Evolutionary conservation across 1,140 invertebrate genomes (phyloP).

Genomic region (Procambarus virginalis): DNA sequence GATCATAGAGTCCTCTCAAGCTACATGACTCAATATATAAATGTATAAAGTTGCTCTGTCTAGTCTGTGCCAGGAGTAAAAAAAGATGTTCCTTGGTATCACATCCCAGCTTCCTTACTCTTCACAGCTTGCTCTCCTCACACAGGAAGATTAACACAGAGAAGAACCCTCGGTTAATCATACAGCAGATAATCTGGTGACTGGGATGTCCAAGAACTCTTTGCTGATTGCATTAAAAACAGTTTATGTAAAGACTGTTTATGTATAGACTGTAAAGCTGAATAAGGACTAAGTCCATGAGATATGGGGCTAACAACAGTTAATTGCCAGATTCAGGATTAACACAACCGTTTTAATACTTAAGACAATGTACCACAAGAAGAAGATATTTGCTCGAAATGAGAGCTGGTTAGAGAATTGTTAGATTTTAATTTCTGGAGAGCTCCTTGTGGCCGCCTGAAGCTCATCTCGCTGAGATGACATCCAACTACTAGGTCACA

Average conservation of each 20-base stretch:
- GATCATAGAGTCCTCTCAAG: neutral
- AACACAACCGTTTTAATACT: too few relatives aligned
- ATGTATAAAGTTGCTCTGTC: neutral
- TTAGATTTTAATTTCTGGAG: too few relatives aligned
- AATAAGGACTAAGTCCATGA: neutral
- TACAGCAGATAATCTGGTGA: neutral
- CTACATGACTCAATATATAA: neutral
- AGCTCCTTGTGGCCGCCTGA: too few relatives aligned
- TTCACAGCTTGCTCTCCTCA: neutral
- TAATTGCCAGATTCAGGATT: neutral
- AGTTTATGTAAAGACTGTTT: slow-evolving; percentile 19
- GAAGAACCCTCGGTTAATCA: neutral
- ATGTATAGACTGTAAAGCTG: slow-evolving; percentile 9
- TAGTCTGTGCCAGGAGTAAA: slow-evolving; percentile 1
- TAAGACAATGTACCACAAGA: too few relatives aligned
- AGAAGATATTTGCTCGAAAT: too few relatives aligned
- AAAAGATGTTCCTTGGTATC: neutral
- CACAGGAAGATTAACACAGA: neutral
- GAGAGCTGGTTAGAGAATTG: too few relatives aligned
- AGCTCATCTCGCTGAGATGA: too few relatives aligned
- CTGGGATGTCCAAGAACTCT: neutral
- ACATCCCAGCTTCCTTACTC: slow-evolving; percentile 1
- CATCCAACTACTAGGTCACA: too few relatives aligned
- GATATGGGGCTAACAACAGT: neutral
- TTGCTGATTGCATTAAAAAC: neutral